A percentile compares a stretch with the other conserved stretches of the same genome.
Evolutionary conservation across 2,888 invertebrate genomes (phyloP).

Genomic region (Trimorus sp.): DNA sequence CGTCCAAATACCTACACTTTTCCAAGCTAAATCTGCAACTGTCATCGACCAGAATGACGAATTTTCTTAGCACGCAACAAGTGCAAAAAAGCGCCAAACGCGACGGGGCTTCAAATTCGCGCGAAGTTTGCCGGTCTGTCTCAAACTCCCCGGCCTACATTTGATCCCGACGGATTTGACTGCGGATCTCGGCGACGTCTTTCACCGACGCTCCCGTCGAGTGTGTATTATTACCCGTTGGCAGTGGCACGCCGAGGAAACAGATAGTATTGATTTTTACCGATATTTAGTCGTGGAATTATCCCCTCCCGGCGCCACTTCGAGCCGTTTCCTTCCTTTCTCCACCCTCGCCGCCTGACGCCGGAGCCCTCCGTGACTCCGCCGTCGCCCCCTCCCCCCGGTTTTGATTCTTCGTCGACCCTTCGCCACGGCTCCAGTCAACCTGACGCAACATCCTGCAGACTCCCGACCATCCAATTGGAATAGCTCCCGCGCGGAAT

Average conservation of each 20-base stretch:
- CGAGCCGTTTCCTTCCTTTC: conserved; percentile 62
- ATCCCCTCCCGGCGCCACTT: conserved; percentile 74
- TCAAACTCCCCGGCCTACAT: no score
- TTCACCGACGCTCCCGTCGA: no score
- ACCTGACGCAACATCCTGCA: conserved; percentile 60
- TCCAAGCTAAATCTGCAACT: no score
- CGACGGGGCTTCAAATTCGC: no score
- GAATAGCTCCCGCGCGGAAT: conserved; percentile 47
- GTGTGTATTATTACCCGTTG: no score
- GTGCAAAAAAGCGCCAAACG: no score
- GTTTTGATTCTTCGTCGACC: conserved; percentile 66
- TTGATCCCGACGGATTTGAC: no score
- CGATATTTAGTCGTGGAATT: conserved; percentile 80
- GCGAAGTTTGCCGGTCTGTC: no score
- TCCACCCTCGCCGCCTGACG: conserved; percentile 66
- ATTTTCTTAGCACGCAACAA: no score
- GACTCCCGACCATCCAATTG: conserved; percentile 52
- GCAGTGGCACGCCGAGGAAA: conserved; percentile 72
- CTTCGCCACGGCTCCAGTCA: conserved; percentile 62
- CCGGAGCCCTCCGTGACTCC: conserved; percentile 61
- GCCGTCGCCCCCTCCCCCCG: conserved; percentile 39
- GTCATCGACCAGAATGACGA: no score
- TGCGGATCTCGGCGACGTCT: no score
- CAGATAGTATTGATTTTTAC: conserved; percentile 81
- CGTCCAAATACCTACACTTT: no score